Evolutionary conservation across 2,113 vertebrate species (phyloP).

Genomic region (Podocnemis expansa): DNA sequence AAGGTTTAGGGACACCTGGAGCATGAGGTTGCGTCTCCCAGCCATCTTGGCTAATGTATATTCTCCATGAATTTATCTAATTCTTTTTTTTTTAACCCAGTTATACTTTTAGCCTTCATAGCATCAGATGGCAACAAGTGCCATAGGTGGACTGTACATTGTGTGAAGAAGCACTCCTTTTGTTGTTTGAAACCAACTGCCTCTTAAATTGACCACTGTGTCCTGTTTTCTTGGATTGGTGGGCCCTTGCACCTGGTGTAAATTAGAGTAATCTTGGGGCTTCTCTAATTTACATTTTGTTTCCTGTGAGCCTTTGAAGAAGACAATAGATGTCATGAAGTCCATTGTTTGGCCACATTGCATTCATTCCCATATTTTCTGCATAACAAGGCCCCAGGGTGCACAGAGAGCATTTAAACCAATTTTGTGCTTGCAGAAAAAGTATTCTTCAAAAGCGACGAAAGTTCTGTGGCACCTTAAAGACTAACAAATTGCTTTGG

Average conservation of each 20-base stretch:
- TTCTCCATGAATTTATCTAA: neutral
- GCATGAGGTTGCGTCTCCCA: neutral
- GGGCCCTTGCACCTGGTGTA: accelerated
- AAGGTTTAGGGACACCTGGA: neutral
- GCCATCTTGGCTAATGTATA: neutral
- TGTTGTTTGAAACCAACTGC: neutral
- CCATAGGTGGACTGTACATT: neutral
- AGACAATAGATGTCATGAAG: accelerated
- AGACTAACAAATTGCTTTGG: no score
- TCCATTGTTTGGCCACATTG: accelerated
- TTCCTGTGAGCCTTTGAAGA: neutral
- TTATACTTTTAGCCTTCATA: neutral
- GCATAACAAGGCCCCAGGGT: neutral
- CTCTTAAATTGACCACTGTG: neutral
- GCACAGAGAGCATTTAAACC: neutral
- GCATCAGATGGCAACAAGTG: neutral
- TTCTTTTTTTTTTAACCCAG: neutral
- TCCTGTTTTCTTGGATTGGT: accelerated
- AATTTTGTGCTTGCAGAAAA: neutral
- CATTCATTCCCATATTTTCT: accelerated
- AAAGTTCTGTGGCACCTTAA: no score
- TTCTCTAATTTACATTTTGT: accelerated
- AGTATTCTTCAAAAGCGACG: neutral
- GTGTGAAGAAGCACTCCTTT: neutral
- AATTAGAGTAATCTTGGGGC: neutral